phyloP scores from a whole-genome alignment of 2,797 vertebrate genomes.

The Pogoniulus pusillus region DNA sequence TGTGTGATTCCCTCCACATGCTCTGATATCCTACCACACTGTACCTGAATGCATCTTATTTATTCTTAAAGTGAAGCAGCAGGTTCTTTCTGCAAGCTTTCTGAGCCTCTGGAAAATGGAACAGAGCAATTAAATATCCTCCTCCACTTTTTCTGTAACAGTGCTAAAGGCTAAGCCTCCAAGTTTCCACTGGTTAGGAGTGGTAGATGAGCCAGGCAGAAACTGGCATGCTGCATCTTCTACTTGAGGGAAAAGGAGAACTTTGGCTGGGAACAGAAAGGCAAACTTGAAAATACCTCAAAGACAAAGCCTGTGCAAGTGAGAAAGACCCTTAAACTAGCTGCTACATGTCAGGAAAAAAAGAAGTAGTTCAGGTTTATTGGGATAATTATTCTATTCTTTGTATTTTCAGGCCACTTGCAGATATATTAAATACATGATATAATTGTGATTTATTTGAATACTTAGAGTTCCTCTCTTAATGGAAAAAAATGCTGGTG shows the following conservation, averaged over 20 bases:
- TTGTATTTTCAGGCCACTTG: neutral
- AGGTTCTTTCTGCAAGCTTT: neutral
- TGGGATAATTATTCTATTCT: neutral
- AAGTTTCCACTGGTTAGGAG: neutral
- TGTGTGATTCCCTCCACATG: rapidly evolving
- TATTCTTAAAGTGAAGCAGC: neutral
- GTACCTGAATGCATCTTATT: neutral
- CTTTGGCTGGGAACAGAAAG: neutral
- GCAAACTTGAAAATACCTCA: neutral
- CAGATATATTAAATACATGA: neutral
- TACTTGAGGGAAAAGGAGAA: neutral
- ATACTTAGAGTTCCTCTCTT: neutral
- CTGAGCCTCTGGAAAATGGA: neutral
- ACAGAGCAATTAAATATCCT: rapidly evolving
- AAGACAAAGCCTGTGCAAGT: neutral
- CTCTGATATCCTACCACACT: rapidly evolving
- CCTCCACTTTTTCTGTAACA: neutral
- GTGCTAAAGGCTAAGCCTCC: neutral
- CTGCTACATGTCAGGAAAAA: neutral
- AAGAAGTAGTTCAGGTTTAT: neutral
- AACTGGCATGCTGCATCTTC: neutral
- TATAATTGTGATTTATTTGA: neutral
- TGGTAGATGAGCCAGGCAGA: rapidly evolving
- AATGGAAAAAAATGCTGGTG: neutral
- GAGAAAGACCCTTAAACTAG: neutral